Evolutionary conservation across 1,140 invertebrate species (phyloP), one percentile per base, ranked within the genome.

Genomic region (Steinernema feltiae): DNA sequence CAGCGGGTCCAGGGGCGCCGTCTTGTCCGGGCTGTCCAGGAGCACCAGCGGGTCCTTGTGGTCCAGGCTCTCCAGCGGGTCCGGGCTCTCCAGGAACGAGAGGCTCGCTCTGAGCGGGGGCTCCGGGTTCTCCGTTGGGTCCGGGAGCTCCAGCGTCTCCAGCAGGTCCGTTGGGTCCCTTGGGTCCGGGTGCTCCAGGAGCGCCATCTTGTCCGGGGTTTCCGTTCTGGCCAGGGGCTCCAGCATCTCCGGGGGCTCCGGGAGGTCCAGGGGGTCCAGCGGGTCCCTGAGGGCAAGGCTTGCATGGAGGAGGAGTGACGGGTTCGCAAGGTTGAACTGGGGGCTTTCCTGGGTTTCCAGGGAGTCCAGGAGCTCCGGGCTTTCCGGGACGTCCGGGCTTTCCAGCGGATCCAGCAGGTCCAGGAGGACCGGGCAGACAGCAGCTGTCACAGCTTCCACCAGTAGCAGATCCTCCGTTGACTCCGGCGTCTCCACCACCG

Each of bases 331-430:
- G 77, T 31, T 74, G 71, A 71, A 73, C 71, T 31, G 78, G 78
- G 30, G 78, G 78, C 30, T 73, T 69, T 76, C 79, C 79, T 32
- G 79, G 79, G 48, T 73, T 80, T 76, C 79, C 79, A n/a, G 79
- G 78, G 21, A 79, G 76, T 74, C 78, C 78, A 53, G 78, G 78
- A 35, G 78, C 76, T 73, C 78, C 78, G 48, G 78, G 78, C 76
- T 78, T 78, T 77, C 78, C 78, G 31, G 76, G 76, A 48, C 77
- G 76, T 48, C 78, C 78, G 75, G 76, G 76, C 70, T 79, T 79
- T 48, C 78, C 78, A 29, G 78, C 73, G 1, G 74, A 72, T 30
- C 79, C 78, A 30, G 78, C 78, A 30, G 79, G 78, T 76, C 79
- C 79, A 53, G 78, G 70, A 32, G 78, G 70, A 71, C 79, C 79